Evolutionary conservation across 2,888 invertebrate genomes (phyloP).

Genomic region (Serripes groenlandicus): DNA sequence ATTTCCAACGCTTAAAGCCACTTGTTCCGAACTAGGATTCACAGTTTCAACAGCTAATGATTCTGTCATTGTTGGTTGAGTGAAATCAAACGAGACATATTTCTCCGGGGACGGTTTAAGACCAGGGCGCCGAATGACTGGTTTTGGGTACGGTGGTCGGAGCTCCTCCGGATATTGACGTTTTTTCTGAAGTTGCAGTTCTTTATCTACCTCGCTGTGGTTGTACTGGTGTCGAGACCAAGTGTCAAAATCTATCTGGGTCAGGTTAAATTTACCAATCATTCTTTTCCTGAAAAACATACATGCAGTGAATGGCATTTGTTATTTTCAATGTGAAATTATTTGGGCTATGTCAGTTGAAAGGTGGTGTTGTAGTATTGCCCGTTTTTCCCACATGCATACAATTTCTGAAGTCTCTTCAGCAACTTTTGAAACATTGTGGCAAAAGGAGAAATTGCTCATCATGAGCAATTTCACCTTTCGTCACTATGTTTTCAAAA

Average conservation of each 20-base stretch:
- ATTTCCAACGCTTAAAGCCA: slow-evolving; percentile 8
- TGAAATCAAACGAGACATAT: slow-evolving; percentile 15
- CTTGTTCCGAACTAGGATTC: slow-evolving; percentile 8
- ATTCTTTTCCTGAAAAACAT: slow-evolving; percentile 73
- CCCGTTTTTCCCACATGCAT: no score
- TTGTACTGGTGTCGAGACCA: slow-evolving; percentile 73
- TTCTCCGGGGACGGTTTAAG: slow-evolving; percentile 24
- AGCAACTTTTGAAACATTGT: no score
- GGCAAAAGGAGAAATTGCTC: no score
- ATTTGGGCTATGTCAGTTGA: no score
- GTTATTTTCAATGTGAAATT: no score
- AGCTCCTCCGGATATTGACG: slow-evolving; percentile 74
- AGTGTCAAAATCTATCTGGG: slow-evolving; percentile 73
- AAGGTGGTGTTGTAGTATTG: no score
- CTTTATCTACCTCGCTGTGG: slow-evolving; percentile 71
- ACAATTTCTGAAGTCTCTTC: no score
- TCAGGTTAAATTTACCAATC: slow-evolving; percentile 73
- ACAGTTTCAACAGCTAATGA: slow-evolving; percentile 4
- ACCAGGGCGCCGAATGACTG: slow-evolving; percentile 30
- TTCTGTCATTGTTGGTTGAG: not conserved
- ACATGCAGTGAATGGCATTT: no score
- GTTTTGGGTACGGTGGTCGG: slow-evolving; percentile 74
- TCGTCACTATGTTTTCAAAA: no score
- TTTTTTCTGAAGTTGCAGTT: slow-evolving; percentile 78
- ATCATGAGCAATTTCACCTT: no score